These are phyloP conservation scores for mouse (Mus musculus) DNA, from an alignment of 2,113 vertebrate genomes.

Conservation along the genomic window GRCm39 chr14:120166001-120166500, in stretches of 20 bases:
- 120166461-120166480: neutral
- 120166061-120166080: neutral
- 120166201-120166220: fast-evolving
- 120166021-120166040: neutral
- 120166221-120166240: neutral
- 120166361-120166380: neutral
- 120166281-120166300: neutral
- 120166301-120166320: neutral
- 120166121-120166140: neutral
- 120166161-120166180: neutral
- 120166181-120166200: neutral
- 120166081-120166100: neutral
- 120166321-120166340: too few relatives aligned
- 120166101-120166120: neutral
- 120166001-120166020: neutral
- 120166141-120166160: neutral
- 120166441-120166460: neutral
- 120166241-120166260: neutral
- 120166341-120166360: too few relatives aligned
- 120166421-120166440: neutral
- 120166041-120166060: neutral
- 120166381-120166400: conserved; percentile 5
- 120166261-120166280: neutral
- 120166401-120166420: neutral
- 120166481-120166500: neutral